Evolutionary conservation across 2,888 invertebrate genomes (phyloP).

Genomic region (Suillia variegata): DNA sequence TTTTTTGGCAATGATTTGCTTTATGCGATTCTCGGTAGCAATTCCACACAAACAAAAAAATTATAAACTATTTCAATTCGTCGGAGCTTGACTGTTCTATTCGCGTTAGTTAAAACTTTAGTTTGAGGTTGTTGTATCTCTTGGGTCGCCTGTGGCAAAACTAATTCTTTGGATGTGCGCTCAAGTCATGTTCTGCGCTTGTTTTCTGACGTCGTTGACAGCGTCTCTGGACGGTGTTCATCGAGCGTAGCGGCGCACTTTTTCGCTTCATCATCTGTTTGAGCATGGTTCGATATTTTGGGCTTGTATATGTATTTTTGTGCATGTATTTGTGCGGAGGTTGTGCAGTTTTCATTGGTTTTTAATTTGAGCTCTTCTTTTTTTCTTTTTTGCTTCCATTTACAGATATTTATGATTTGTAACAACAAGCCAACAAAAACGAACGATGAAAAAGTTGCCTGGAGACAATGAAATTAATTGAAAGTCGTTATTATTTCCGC

Average conservation of each 20-base stretch:
- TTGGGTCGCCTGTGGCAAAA: conserved; percentile 33
- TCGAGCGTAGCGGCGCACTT: conserved; percentile 33
- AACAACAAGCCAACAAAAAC: conserved; percentile 23
- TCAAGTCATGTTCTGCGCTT: background rate
- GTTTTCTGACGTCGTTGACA: background rate
- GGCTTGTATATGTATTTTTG: background rate
- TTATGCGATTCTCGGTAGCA: too few species aligned
- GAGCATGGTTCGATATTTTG: conserved; percentile 5
- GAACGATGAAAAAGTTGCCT: conserved; percentile 25
- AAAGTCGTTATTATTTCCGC: conserved; percentile 5
- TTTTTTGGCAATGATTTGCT: background rate
- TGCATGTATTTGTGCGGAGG: conserved; percentile 3
- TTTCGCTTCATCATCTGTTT: conserved; percentile 10
- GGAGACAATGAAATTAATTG: conserved; percentile 27
- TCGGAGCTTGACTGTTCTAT: background rate
- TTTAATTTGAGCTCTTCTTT: background rate
- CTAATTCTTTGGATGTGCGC: conserved; percentile 26
- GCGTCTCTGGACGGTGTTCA: conserved; percentile 21
- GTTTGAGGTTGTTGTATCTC: conserved; percentile 9
- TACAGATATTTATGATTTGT: conserved; percentile 54
- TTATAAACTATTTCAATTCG: background rate
- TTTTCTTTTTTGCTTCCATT: conserved; percentile 34
- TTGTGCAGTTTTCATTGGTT: background rate
- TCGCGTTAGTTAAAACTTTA: background rate
- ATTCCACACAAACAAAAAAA: too few species aligned